Evolutionary conservation across 2,888 invertebrate genomes (phyloP).

Genomic region (Pammene aurita): DNA sequence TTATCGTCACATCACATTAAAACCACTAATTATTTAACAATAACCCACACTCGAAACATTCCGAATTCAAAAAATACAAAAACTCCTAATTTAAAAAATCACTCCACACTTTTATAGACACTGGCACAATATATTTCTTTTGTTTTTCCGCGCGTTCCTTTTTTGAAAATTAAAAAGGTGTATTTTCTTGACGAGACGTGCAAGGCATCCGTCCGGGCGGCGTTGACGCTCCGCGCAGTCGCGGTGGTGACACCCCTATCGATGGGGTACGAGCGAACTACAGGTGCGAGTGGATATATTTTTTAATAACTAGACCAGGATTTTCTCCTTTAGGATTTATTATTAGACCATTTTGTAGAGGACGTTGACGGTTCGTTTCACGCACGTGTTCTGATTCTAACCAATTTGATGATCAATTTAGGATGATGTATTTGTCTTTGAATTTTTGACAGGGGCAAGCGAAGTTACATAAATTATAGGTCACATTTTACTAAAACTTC

Average conservation of each 20-base stretch:
- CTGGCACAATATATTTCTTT: conserved; percentile 14
- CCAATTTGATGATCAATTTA: not conserved
- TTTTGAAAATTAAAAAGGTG: conserved; percentile 33
- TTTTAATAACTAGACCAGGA: conserved; percentile 14
- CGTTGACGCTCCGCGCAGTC: conserved; percentile 66
- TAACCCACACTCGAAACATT: conserved; percentile 26
- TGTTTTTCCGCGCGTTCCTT: conserved; percentile 11
- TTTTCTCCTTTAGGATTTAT: conserved; percentile 7
- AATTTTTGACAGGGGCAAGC: not conserved
- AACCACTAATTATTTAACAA: conserved; percentile 20
- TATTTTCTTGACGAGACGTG: conserved; percentile 46
- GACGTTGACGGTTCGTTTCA: not conserved
- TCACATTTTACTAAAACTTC: not conserved
- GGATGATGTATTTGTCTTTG: not conserved
- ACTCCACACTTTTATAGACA: conserved; percentile 23
- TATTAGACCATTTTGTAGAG: not conserved
- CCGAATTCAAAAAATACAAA: not conserved
- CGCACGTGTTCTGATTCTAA: not conserved
- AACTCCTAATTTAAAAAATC: conserved; percentile 9
- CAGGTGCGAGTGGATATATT: conserved; percentile 33
- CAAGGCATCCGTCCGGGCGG: conserved; percentile 59
- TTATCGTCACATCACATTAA: conserved; percentile 22
- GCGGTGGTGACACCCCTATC: conserved; percentile 67
- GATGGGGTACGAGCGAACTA: conserved; percentile 54
- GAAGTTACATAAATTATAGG: not conserved